Percentiles rank a stretch among this genome's conserved stretches.
These are phyloP conservation scores for Rhopalosiphum padi DNA, from an alignment of 1,140 invertebrate species.

Conservation along the genomic window DNA sequence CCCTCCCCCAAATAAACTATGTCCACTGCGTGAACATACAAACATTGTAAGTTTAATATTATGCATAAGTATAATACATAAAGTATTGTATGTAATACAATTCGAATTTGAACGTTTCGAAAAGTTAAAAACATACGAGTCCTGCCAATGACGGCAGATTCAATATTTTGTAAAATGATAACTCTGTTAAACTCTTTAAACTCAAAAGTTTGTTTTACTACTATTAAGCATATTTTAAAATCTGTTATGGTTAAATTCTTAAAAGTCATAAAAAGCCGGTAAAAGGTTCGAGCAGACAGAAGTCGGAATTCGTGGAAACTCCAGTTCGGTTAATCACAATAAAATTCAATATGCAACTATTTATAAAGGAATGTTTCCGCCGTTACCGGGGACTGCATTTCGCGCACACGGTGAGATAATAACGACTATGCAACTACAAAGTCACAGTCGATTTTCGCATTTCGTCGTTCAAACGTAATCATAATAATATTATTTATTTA, in stretches of 20 bases:
- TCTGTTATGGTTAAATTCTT: neutral
- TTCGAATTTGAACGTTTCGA: neutral
- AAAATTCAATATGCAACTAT: neutral
- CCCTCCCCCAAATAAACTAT: too few species aligned
- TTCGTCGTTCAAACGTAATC: too few species aligned
- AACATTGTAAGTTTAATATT: too few species aligned
- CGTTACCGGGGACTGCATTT: too few species aligned
- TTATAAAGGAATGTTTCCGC: neutral
- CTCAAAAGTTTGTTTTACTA: neutral
- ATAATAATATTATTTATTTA: conserved; percentile 60
- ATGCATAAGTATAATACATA: too few species aligned
- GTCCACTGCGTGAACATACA: too few species aligned
- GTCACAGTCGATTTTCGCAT: too few species aligned
- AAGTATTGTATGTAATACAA: too few species aligned
- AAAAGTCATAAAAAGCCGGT: neutral
- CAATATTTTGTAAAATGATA: neutral
- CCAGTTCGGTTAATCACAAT: neutral
- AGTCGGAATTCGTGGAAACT: neutral
- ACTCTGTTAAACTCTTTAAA: neutral
- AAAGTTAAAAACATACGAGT: neutral
- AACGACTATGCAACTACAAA: too few species aligned
- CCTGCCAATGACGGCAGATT: neutral
- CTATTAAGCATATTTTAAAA: neutral
- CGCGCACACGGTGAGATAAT: too few species aligned
- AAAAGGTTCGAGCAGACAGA: neutral